Base-by-base conservation (phyloP, 2,797 vertebrate genomes). In the Peromyscus eremicus region DNA sequence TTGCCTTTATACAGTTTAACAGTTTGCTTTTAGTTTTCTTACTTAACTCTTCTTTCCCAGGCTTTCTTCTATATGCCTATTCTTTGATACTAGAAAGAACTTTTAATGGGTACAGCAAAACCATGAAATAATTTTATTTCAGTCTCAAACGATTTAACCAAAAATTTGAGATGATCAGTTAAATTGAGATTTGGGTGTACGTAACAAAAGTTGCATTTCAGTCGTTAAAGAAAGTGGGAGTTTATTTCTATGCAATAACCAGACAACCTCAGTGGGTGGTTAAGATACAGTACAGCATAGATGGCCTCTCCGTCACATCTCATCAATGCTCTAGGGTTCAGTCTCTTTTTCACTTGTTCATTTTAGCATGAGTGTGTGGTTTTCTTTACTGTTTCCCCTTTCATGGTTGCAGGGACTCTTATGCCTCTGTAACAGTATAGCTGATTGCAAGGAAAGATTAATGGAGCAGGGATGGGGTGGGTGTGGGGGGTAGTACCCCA, bases 81-180 rank as follows among this genome's bases (percentile, higher is more conserved):
- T 79, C 34, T 86, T 92, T 71, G 60, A 60, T 82, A 11, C 75
- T 60, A 66, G 27, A 64, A 37, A 71, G n/a, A 46, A 76, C 4
- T 52, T 66, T 68, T 52, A 68, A 12, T 12, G 40, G 34, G 79
- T 55, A 68, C 25, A 5, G 9, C 21, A 52, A 77, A 91, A 37
- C 60, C 9, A 7, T 55, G 21, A 79, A 82, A 40, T 68, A 57
- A 40, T 89, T 79, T 92, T 32, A 77, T 93, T 77, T 89, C 43
- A 52, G 46, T 73, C 34, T 91, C 66, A 92, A 52, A n/a, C 84
- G 85, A 66, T 80, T 73, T 91, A 55, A 62, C 23, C 6, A 57
- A n/a, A 29, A 43, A 83, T 60, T 90, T 79, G 49, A 96, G 68
- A 84, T 19, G 66, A 68, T 92, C 37, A 34, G 21, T 89, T 84